phyloP scores from a whole-genome alignment of 2,797 vertebrate genomes.

The Anomalospiza imberbis region DNA sequence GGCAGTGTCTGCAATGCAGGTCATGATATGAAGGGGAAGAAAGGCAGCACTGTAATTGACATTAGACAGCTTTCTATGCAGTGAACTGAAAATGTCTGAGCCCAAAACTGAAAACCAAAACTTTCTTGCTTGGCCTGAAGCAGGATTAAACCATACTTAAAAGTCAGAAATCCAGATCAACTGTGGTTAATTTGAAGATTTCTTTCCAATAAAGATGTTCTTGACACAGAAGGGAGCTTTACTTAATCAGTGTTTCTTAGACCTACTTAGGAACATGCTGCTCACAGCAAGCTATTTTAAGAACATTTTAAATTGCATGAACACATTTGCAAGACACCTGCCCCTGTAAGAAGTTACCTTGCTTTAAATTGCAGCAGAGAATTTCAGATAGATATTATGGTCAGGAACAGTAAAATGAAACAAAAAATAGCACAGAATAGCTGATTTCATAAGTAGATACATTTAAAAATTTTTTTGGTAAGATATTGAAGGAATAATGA shows the following conservation, averaged over 20 bases:
- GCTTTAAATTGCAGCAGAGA: background rate
- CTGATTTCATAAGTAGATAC: background rate
- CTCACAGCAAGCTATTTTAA: slow-evolving; percentile 7
- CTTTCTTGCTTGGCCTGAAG: background rate
- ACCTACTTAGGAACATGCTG: slow-evolving; percentile 12
- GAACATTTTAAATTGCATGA: background rate
- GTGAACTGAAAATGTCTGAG: background rate
- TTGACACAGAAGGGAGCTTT: background rate
- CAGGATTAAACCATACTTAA: background rate
- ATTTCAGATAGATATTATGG: background rate
- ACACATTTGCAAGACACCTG: slow-evolving; percentile 22
- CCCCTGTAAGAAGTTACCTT: background rate
- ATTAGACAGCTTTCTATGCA: background rate
- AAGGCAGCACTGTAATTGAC: background rate
- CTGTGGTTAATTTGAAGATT: background rate
- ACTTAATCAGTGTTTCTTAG: slow-evolving; percentile 4
- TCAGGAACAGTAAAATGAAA: background rate
- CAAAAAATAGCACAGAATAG: background rate
- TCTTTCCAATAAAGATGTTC: background rate
- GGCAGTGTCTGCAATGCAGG: background rate
- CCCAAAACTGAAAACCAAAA: background rate
- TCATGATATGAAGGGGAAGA: background rate
- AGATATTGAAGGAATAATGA: background rate
- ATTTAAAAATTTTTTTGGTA: background rate
- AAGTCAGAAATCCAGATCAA: background rate